Conservation (phyloP, 2,888 invertebrate genomes). For the Drosophila mercatorum region DNA sequence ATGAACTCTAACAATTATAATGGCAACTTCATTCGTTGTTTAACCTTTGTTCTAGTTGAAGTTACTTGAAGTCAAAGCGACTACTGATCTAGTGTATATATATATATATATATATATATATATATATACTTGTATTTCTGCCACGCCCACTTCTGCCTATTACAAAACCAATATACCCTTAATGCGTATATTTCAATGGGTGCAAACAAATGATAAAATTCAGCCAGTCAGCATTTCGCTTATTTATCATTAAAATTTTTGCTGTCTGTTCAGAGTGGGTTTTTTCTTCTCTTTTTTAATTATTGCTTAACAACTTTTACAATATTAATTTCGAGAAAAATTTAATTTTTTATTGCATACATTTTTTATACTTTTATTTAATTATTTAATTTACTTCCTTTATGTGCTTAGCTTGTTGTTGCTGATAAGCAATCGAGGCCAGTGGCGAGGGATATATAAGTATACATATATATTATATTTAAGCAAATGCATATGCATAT, state of each 20-base stretch:
- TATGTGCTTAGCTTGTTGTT: not conserved
- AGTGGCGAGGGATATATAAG: not conserved
- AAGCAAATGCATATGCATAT: not conserved
- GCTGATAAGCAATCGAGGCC: constrained; percentile 27
- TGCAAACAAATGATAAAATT: constrained; percentile 13
- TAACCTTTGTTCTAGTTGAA: too few species aligned
- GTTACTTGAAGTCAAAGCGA: too few species aligned
- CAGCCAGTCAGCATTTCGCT: not conserved
- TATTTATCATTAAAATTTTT: constrained; percentile 11
- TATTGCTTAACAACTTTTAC: not conserved
- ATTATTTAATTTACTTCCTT: constrained; percentile 1
- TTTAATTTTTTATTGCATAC: not conserved
- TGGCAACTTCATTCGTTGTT: too few species aligned
- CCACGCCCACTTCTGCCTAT: not conserved
- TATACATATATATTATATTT: not conserved
- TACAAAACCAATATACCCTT: not conserved
- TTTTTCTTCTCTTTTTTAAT: not conserved
- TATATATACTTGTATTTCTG: not conserved
- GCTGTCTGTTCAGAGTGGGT: not conserved
- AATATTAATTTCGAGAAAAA: not conserved
- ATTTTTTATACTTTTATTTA: not conserved
- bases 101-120: too few species aligned
- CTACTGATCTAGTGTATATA: too few species aligned
- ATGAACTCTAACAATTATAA: too few species aligned
- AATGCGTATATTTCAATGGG: not conserved